Evolutionary conservation across 2,113 vertebrate species (phyloP), one percentile per base, ranked within the genome.

Genomic region (Rhynchomys soricoides): DNA sequence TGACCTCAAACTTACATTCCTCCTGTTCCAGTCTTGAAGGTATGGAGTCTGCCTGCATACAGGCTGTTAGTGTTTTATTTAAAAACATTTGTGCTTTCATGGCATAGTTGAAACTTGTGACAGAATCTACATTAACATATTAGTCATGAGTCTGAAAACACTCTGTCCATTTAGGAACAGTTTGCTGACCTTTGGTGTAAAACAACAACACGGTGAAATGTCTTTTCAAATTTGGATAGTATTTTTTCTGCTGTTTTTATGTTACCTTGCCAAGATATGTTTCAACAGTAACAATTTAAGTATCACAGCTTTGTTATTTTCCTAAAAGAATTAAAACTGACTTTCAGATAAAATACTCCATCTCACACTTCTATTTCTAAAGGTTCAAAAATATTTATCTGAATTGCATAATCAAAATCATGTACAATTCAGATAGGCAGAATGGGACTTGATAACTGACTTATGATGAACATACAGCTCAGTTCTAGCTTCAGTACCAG

Each of bases 221-320:
- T 71, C 59, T 9, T 93, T 70, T 26, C 40, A 68, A 37, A 71
- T 68, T 73, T 17, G 13, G 48, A 21, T 57, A 74, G 48, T 40
- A 77, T 40, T 89, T 91, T 13, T 5, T 9, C 24, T 55, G 59
- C 21, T 71, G 43, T 86, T 89, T 89, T 43, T 40, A 21, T 82
- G 45, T 66, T 94, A 15, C 26, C 34, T 89, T 95, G 43, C 43
- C 34, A 68, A 91, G 45, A 91, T 2, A 31, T 78, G 88, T 91
- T 82, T 91, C 59, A 74, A 93, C 15, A 93, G 16, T 34, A 91
- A 8, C 43, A 89, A 77, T 93, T 94, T 94, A 59, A 74, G 59
- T 90, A 12, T 94, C 48, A 88, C 19, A 74, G 59, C 16, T 93
- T 90, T 40, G 66, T 79, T n/a, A 5, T 90, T 50, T 92, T 79